phyloP scores from a whole-genome alignment of 2,888 invertebrate genomes.

The Cataglyphis altisquamis region DNA sequence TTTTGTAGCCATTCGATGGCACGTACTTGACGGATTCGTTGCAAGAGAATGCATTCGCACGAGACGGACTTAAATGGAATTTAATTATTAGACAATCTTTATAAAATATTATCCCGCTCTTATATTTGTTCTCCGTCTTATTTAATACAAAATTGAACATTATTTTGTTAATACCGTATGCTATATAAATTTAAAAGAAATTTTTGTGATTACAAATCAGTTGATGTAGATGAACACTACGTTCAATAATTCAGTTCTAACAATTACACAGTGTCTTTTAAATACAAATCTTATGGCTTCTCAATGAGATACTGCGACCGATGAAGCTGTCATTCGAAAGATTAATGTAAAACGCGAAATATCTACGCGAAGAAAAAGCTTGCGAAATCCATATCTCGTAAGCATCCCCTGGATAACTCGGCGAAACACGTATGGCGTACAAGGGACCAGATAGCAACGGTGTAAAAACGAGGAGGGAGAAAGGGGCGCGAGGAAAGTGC shows the following conservation, averaged over 20 bases:
- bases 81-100: conserved; percentile 7
- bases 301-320: not conserved
- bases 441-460: conserved; percentile 56
- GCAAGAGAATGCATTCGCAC: conserved; percentile 10
- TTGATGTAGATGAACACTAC: not conserved
- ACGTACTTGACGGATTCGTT: conserved; percentile 21
- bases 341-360: not conserved
- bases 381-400: not conserved
- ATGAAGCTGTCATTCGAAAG: not conserved
- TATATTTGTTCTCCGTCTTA: not conserved
- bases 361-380: not conserved
- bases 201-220: not conserved
- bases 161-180: not conserved
- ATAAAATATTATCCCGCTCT: not conserved
- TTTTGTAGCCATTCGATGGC: conserved; percentile 37
- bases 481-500: conserved; percentile 75
- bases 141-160: not conserved
- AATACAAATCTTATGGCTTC: conserved; percentile 1
- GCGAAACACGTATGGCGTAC: not conserved
- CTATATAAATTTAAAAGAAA: not conserved
- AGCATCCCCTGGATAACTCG: not conserved
- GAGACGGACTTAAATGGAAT: conserved; percentile 18
- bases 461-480: conserved; percentile 48
- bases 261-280: not conserved
- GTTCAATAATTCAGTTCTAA: not conserved